Evolutionary conservation across 2,888 invertebrate species (phyloP), one percentile per base, ranked within the genome.

Genomic region (Hymenopus coronatus): DNA sequence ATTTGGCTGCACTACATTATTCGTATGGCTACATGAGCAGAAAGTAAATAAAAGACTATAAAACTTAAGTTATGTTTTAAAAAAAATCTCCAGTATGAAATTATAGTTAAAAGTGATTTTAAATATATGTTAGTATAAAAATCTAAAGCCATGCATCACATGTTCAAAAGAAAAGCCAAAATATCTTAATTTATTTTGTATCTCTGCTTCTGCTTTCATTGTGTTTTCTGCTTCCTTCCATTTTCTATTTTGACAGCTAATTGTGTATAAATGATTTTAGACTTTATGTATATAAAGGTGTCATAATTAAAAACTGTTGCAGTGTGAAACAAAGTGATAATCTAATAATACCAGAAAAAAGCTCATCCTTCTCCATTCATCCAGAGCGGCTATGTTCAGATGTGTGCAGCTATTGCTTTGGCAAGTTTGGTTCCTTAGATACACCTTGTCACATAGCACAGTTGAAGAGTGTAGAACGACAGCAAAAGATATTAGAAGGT

Each of bases 361-460:
- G 97, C 0, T 97, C 97, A 14, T 97, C 97, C 0, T 97, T 97
- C 93, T 97, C 97, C 92, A 97, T 97, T 91, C 97, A 97, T 93
- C 97, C 97, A 0, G 97, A 96, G 0, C 93, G 97, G 15, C 93
- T 97, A 88, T 98, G 97, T 92, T 96, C 96, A 92, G 97, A 97
- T 93, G 97, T 97, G 91, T 98, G 98, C 92, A 96, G 96, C 92
- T 97, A 97, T 92, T 98, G 98, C 92, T 97, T 97, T 89, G 97
- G 97, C 15, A 97, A 97, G 93, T 98, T 98, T 91, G 97, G 97
- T 0, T 94, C 97, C 0, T 96, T 97, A 91, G 97, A 98, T 92
- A 97, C 97, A 0, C 97, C 97, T 0, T 97, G 97, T 93, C 97
- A 98, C 92, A 96, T 98, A 88, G 97, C 97, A 0, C 97, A 97